Conservation (phyloP, 2,888 invertebrate genomes). For the Aelia acuminata region DNA sequence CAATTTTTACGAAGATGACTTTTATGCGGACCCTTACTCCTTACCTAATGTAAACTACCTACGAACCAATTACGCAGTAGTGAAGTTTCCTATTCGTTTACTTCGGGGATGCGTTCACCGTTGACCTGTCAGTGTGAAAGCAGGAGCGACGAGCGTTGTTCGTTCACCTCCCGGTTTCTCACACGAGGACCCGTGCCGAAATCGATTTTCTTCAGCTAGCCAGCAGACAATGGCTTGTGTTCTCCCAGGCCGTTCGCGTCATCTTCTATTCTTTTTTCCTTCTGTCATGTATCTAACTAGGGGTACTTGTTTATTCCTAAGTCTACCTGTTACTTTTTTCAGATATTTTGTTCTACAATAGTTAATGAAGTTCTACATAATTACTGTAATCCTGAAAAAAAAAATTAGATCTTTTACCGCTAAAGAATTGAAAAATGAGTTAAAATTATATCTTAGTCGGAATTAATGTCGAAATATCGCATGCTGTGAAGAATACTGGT, state of each 20-base stretch:
- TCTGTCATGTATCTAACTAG: not conserved
- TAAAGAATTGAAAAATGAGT: too few relatives aligned
- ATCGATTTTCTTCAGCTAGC: constrained; percentile 57
- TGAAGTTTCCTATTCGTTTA: not conserved
- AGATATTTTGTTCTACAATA: too few relatives aligned
- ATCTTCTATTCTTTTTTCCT: not conserved
- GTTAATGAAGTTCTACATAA: too few relatives aligned
- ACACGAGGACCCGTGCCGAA: constrained; percentile 52
- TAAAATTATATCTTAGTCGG: too few relatives aligned
- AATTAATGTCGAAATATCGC: too few relatives aligned
- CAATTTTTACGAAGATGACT: not conserved
- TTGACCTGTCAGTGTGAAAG: not conserved
- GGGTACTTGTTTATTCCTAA: not conserved
- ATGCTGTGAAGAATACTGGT: too few relatives aligned
- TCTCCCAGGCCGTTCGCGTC: constrained; percentile 21
- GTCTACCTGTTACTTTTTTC: not conserved
- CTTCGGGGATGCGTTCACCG: too few relatives aligned
- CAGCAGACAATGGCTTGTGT: constrained; percentile 34
- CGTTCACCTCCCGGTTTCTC: constrained; percentile 55
- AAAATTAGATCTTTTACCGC: too few relatives aligned
- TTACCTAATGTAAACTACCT: too few relatives aligned
- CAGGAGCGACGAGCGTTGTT: not conserved
- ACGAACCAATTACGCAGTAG: not conserved
- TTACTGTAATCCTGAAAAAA: too few relatives aligned
- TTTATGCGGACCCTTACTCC: not conserved